These are phyloP conservation scores for Thereva unica DNA, from an alignment of 2,888 invertebrate genomes.

Conservation along the genomic window DNA sequence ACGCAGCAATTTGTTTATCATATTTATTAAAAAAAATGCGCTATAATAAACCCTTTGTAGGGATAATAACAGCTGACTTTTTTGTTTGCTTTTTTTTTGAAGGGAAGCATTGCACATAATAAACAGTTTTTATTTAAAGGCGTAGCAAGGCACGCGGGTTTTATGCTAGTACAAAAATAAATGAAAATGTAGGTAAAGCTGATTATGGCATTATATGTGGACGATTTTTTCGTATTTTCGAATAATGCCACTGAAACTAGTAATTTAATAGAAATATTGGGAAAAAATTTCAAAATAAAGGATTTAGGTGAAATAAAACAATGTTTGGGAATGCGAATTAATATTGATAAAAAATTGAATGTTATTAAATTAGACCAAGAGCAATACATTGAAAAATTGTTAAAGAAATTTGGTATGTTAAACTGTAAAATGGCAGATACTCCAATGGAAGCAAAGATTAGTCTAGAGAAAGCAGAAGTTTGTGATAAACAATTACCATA, in stretches of 20 bases:
- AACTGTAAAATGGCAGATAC: not conserved
- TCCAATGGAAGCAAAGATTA: slow-evolving; percentile 1
- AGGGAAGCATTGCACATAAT: too few species aligned
- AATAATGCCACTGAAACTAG: not conserved
- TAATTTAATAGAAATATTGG: not conserved
- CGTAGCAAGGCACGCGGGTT: too few species aligned
- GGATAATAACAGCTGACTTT: too few species aligned
- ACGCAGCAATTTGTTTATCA: too few species aligned
- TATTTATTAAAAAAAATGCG: too few species aligned
- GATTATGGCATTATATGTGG: slow-evolving; percentile 4
- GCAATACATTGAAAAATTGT: too few species aligned
- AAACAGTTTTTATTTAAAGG: too few species aligned
- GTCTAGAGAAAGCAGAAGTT: not conserved
- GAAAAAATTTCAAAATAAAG: not conserved
- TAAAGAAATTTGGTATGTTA: too few species aligned
- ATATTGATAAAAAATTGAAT: not conserved
- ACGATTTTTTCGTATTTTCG: slow-evolving; percentile 1
- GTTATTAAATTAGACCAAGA: slow-evolving; percentile 3
- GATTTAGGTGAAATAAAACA: slow-evolving; percentile 5
- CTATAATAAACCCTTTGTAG: too few species aligned
- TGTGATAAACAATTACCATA: not conserved
- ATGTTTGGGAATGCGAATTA: not conserved
- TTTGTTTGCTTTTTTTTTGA: too few species aligned
- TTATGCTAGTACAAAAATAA: slow-evolving; percentile 41
- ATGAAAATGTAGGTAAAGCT: too few species aligned